phyloP scores from a whole-genome alignment of 2,888 invertebrate genomes.

The Agrotis clavis region DNA sequence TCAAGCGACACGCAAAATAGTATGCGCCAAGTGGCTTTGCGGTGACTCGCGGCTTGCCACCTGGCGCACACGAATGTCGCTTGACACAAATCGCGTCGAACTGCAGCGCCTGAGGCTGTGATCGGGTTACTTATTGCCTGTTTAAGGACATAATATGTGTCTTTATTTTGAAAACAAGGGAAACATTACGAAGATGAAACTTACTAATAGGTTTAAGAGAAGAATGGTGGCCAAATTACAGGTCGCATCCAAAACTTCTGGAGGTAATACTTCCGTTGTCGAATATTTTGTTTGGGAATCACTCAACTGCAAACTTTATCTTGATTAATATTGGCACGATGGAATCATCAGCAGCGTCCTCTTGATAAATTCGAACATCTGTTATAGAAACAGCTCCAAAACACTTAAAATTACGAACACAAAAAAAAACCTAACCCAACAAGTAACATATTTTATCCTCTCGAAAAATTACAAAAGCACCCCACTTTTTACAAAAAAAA shows the following conservation, averaged over 20 bases:
- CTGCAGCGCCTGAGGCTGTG: background rate
- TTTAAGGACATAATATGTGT: too few species aligned
- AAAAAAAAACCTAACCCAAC: constrained; percentile 9
- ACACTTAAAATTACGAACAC: background rate
- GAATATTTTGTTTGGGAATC: background rate
- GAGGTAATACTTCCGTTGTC: background rate
- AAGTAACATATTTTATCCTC: constrained; percentile 20
- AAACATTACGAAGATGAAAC: background rate
- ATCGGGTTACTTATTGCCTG: too few species aligned
- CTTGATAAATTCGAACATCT: constrained; percentile 9
- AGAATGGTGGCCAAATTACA: background rate
- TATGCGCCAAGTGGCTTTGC: too few species aligned
- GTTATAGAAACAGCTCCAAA: background rate
- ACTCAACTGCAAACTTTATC: background rate
- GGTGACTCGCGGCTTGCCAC: too few species aligned
- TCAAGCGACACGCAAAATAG: background rate
- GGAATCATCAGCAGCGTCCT: background rate
- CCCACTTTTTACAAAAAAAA: constrained; percentile 43
- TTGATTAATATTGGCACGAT: background rate
- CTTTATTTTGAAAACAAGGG: too few species aligned
- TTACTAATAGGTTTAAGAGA: background rate
- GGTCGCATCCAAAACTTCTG: background rate
- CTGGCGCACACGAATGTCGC: too few species aligned
- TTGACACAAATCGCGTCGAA: background rate
- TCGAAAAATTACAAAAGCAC: constrained; percentile 50